Evolutionary conservation across 2,797 vertebrate species (phyloP), one percentile per base, ranked within the genome.

Genomic region (Pipistrellus kuhlii): DNA sequence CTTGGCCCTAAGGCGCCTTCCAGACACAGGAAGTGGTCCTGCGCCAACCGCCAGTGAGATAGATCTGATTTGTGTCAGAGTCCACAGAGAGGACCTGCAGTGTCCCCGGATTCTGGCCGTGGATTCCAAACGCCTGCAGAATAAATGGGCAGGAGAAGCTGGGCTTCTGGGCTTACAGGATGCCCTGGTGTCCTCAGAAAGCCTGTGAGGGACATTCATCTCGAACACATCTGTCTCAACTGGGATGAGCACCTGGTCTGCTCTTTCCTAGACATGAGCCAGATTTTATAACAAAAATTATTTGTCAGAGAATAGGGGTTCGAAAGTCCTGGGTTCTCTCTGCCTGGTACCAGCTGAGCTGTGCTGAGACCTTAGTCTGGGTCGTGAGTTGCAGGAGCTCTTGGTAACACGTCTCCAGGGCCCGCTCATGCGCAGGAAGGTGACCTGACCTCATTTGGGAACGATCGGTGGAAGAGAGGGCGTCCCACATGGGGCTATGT

Each of bases 371-470:
- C n/a, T 11, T n/a, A 2, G 18, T 66, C 48, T 14, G 4, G 2
- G 2, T 10, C 0, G 0, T 25, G 55, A 51, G 38, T 15, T 0
- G 2, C 2, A 18, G 20, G 21, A 2, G 64, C 46, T 44, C 25
- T 69, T 8, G 11, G 10, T 23, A 3, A 2, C 3, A 44, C 0
- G 0, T 38, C 25, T 21, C 59, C 30, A 14, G 10, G 13, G 66
- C 9, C 27, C 8, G 0, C 41, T 62, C 18, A 0, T 4, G 21
- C 0, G 0, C 21, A 30, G 53, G n/a, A 32, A 5, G 3, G 25
- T 0, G 0, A 20, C 46, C 17, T 3, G 4, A 13, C 21, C 1
- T 41, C 44, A 0, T 13, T 27, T 18, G n/a, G 46, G 91, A 48
- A 12, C 2, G 0, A 13, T 41, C 17, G 21, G 20, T 75, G 30